Conservation (phyloP, 2,888 invertebrate species). For the Chromoteleia sp. region DNA sequence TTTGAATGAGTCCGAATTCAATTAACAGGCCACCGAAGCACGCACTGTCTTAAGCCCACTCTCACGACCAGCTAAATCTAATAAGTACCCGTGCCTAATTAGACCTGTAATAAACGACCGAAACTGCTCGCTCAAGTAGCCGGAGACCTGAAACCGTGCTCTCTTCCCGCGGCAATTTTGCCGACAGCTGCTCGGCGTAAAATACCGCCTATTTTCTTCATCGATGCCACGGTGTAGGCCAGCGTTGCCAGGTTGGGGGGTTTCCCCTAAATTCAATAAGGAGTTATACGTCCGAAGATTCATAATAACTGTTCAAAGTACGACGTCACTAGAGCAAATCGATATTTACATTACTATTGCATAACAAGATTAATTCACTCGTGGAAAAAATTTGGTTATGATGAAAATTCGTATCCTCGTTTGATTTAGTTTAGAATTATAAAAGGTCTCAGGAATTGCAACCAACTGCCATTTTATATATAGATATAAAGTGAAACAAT, state of each 20-base stretch:
- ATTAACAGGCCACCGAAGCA: too few relatives aligned
- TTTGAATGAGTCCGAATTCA: too few relatives aligned
- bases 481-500: too few relatives aligned
- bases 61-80: constrained; percentile 48
- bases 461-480: too few relatives aligned
- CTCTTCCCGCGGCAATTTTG: constrained; percentile 55
- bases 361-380: too few relatives aligned
- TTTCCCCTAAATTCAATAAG: neutral
- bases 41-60: constrained; percentile 32
- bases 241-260: constrained; percentile 28
- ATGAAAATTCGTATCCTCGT: too few relatives aligned
- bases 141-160: constrained; percentile 26
- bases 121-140: constrained; percentile 59
- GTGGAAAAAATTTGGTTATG: too few relatives aligned
- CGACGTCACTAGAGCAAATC: neutral
- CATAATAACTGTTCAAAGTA: neutral
- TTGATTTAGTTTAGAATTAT: too few relatives aligned
- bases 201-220: constrained; percentile 53
- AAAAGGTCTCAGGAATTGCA: too few relatives aligned
- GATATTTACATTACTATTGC: too few relatives aligned
- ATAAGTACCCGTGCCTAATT: constrained; percentile 65
- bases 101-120: constrained; percentile 67
- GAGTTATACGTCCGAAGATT: neutral
- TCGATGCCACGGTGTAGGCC: constrained; percentile 13
- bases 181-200: constrained; percentile 58